phyloP scores from a whole-genome alignment of 2,888 invertebrate species.

The Crocallis elinguaria region DNA sequence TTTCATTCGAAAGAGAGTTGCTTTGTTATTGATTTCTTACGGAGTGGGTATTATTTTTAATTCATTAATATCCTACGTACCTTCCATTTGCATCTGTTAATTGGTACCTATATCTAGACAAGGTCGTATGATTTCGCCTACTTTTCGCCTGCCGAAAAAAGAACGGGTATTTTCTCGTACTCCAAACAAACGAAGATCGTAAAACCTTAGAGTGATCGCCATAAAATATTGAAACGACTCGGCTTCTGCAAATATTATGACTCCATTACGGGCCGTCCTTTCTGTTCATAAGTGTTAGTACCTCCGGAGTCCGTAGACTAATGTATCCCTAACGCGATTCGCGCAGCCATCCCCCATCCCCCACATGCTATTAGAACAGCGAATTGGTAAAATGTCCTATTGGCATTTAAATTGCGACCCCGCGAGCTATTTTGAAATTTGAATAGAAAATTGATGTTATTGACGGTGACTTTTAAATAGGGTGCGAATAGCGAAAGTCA shows the following conservation, averaged over 20 bases:
- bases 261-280: neutral
- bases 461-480: neutral
- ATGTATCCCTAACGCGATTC: neutral
- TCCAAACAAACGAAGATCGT: too few species aligned
- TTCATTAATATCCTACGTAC: too few species aligned
- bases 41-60: too few species aligned
- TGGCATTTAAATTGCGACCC: constrained; percentile 20
- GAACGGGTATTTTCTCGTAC: too few species aligned
- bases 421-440: neutral
- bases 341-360: neutral
- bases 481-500: neutral
- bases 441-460: constrained; percentile 7
- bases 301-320: neutral
- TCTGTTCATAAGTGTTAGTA: neutral
- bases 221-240: too few species aligned
- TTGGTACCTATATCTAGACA: too few species aligned
- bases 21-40: too few species aligned
- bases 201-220: too few species aligned
- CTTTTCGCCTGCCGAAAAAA: too few species aligned
- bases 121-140: too few species aligned
- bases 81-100: too few species aligned
- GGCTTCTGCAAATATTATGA: neutral
- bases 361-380: neutral
- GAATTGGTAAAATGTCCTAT: neutral
- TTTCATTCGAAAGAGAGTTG: too few species aligned